A percentile compares a stretch with the other conserved stretches of the same genome.
Conservation (phyloP, 1,140 invertebrate genomes). For the Bombus polaris region DNA sequence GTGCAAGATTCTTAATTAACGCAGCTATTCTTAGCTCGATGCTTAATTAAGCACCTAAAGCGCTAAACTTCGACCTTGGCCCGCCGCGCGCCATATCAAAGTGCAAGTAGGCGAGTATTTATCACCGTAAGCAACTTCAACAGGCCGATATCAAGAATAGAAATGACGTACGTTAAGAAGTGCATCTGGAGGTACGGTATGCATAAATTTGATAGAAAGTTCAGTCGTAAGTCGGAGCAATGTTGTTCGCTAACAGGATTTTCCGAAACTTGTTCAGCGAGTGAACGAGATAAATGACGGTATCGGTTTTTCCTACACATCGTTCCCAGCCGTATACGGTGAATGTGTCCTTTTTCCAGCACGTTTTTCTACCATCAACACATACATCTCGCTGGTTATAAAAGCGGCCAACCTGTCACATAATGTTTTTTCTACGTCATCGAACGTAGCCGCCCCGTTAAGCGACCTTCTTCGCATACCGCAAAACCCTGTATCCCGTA, state of each 20-base stretch:
- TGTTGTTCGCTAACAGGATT: conserved; percentile 27
- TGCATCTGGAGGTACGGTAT: neutral
- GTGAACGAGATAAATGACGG: conserved; percentile 54
- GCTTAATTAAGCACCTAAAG: neutral
- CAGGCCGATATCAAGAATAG: neutral
- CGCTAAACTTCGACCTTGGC: neutral
- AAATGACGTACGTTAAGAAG: neutral
- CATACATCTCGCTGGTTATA: conserved; percentile 34
- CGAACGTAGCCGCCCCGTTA: conserved; percentile 28
- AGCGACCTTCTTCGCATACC: conserved; percentile 34
- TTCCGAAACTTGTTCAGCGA: conserved; percentile 16
- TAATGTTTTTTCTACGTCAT: conserved; percentile 54
- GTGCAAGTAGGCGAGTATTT: neutral
- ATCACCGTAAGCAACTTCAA: neutral
- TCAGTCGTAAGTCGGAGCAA: neutral
- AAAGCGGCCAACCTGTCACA: conserved; percentile 42
- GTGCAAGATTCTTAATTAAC: too few species aligned
- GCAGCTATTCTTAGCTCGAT: too few species aligned
- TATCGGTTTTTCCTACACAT: conserved; percentile 44
- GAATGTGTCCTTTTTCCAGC: conserved; percentile 37
- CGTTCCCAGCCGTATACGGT: neutral
- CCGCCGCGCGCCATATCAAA: neutral
- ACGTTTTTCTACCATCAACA: conserved; percentile 55
- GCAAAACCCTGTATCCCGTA: conserved; percentile 31
- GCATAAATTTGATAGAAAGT: conserved; percentile 8